These are phyloP conservation scores for Novumbra hubbsi DNA, from an alignment of 2,797 vertebrate species.

Conservation along the genomic window DNA sequence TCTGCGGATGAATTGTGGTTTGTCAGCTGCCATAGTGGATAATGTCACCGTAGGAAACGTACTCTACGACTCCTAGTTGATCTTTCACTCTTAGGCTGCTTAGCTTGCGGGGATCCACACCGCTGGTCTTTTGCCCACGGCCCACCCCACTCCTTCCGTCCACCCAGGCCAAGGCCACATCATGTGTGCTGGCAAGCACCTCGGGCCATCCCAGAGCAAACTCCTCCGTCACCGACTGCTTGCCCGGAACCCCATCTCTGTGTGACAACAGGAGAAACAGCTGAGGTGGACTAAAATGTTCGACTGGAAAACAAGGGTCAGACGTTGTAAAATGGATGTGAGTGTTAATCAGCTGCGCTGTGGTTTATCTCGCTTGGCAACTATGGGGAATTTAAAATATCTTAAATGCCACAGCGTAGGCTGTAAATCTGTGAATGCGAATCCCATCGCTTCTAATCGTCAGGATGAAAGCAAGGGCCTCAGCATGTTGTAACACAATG, in stretches of 20 bases:
- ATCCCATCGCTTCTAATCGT: not conserved
- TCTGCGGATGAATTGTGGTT: not conserved
- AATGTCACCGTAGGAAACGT: conserved; percentile 47
- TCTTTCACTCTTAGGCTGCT: conserved; percentile 75
- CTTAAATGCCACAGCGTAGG: not conserved
- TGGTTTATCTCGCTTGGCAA: not conserved
- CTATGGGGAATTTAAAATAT: not conserved
- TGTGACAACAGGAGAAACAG: conserved; percentile 25
- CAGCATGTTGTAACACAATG: not conserved
- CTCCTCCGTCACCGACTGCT: conserved; percentile 76
- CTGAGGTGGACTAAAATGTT: not conserved
- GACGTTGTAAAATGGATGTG: conserved; percentile 10
- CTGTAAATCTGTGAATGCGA: not conserved
- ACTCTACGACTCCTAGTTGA: conserved; percentile 75
- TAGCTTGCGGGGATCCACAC: conserved; percentile 68
- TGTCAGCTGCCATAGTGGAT: not conserved
- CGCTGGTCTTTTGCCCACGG: conserved; percentile 69
- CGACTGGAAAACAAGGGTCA: not conserved
- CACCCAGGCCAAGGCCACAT: conserved; percentile 75
- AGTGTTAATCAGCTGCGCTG: not conserved
- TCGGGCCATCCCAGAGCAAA: conserved; percentile 79
- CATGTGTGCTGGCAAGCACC: conserved; percentile 73
- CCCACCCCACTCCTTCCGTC: conserved; percentile 71
- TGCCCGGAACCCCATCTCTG: conserved; percentile 74
- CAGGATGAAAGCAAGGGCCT: not conserved